Evolutionary conservation across 2,888 invertebrate genomes (phyloP).

Genomic region (Cyclophora punctaria): DNA sequence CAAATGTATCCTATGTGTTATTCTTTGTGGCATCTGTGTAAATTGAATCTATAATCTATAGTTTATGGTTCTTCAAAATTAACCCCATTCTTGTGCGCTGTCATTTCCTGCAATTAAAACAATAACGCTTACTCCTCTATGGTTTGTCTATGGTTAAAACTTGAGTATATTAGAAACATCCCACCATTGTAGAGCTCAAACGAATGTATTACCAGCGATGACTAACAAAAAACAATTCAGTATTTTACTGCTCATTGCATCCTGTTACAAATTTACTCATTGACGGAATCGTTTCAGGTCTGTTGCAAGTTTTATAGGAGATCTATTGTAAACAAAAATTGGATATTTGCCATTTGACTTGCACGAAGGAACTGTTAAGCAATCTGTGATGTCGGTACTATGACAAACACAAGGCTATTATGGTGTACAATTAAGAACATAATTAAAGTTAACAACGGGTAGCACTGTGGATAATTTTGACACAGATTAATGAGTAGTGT

Average conservation of each 20-base stretch:
- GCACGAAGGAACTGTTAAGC: slow-evolving; percentile 12
- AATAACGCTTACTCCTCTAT: too few species aligned
- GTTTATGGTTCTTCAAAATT: too few species aligned
- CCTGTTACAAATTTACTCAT: slow-evolving; percentile 11
- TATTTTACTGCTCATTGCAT: slow-evolving; percentile 11
- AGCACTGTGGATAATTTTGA: too few species aligned
- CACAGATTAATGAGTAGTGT: too few species aligned
- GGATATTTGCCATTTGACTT: slow-evolving; percentile 48
- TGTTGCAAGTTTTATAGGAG: slow-evolving; percentile 31
- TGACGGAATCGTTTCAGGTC: slow-evolving; percentile 4
- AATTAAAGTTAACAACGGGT: slow-evolving; percentile 13
- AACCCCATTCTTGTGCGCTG: too few species aligned
- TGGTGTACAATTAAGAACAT: slow-evolving; percentile 26
- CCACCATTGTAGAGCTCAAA: not conserved
- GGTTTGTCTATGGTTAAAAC: too few species aligned
- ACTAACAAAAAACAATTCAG: slow-evolving; percentile 8
- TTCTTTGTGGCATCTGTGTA: too few species aligned
- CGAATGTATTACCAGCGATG: slow-evolving; percentile 5
- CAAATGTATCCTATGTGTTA: too few species aligned
- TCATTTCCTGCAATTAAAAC: too few species aligned
- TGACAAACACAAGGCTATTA: slow-evolving; percentile 43
- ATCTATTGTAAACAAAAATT: slow-evolving; percentile 48
- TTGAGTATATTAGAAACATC: too few species aligned
- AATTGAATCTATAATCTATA: too few species aligned
- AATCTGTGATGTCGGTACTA: slow-evolving; percentile 18